Base-by-base conservation (phyloP, 1,140 invertebrate genomes). In the Neodiprion lecontei region DNA sequence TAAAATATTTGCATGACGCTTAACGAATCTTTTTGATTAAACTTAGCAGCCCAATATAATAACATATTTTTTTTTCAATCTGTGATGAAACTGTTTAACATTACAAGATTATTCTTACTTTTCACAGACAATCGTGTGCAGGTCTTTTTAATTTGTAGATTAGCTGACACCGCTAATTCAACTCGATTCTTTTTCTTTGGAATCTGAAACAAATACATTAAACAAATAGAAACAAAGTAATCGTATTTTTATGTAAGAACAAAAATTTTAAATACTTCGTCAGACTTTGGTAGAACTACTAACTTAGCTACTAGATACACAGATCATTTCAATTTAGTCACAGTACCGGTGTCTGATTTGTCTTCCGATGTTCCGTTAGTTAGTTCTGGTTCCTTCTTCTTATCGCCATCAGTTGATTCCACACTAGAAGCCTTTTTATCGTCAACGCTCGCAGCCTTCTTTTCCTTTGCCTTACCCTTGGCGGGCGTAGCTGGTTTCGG, bases 401-500 rank as follows among this genome's bases (percentile, higher is more conserved):
- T 89, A 48, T 93, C 92, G 0, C 82, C 82, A 8, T 86, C 85
- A 77, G 92, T 91, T 21, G 84, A 81, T 79, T 92, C 88, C 9
- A 80, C 80, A 72, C 82, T 87, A 17, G 82, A 76, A 7, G 82
- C 77, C 87, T 93, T 90, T 83, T 93, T 93, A 68, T 93, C 92
- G 77, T 93, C 92, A 75, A 92, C 92, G 80, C 89, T 91, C 77
- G 92, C 90, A 79, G 91, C 91, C 82, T 93, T 93, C 88, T 94
- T 92, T 76, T 94, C 92, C 75, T 92, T 92, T 65, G 89, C 87
- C 80, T 93, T 94, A 71, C 91, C 91, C 83, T 94, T 94, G 66
- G 93, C 92, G 5, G 93, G 93, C 7, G 93, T 94, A 1, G 92
- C 92, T 68, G 93, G 93, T 86, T 94, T 94, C 23, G 93, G 93